These are phyloP conservation scores for Ursus arctos DNA, from an alignment of 2,113 vertebrate species.

Conservation along the genomic window DNA sequence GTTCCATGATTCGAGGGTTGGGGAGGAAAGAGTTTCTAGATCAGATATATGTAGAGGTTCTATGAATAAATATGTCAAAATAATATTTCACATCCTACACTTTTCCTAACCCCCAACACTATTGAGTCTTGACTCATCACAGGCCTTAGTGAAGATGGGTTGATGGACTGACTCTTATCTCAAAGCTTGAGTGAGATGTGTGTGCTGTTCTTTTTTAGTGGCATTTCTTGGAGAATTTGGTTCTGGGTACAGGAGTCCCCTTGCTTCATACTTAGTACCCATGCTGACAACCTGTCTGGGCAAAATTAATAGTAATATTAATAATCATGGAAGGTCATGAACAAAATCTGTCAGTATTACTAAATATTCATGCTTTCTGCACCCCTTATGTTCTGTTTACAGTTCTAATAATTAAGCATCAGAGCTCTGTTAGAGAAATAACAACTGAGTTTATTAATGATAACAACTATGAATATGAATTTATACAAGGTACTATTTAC, in stretches of 20 bases:
- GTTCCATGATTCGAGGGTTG: neutral
- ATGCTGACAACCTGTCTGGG: neutral
- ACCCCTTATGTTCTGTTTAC: conserved; percentile 55
- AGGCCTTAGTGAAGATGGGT: neutral
- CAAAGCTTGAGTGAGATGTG: neutral
- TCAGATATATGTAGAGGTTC: neutral
- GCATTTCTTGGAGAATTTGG: neutral
- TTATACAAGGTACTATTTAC: conserved; percentile 58
- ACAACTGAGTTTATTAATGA: conserved; percentile 72
- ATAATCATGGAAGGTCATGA: conserved; percentile 9
- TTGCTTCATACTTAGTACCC: neutral
- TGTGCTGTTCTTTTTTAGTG: neutral
- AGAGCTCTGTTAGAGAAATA: conserved; percentile 69
- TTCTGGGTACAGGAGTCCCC: neutral
- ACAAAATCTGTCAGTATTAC: conserved; percentile 39
- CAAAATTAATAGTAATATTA: conserved; percentile 62
- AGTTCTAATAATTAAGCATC: conserved; percentile 56
- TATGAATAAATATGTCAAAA: neutral
- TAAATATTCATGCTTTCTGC: neutral
- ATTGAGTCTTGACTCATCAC: neutral
- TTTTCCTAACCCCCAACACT: neutral
- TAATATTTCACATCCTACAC: neutral
- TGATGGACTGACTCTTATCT: neutral
- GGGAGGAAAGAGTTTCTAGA: neutral
- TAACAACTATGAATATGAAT: conserved; percentile 63